A percentile compares a stretch with the other conserved stretches of the same genome.
Evolutionary conservation across 2,797 vertebrate genomes (phyloP).

Genomic region (Protonibea diacanthus): DNA sequence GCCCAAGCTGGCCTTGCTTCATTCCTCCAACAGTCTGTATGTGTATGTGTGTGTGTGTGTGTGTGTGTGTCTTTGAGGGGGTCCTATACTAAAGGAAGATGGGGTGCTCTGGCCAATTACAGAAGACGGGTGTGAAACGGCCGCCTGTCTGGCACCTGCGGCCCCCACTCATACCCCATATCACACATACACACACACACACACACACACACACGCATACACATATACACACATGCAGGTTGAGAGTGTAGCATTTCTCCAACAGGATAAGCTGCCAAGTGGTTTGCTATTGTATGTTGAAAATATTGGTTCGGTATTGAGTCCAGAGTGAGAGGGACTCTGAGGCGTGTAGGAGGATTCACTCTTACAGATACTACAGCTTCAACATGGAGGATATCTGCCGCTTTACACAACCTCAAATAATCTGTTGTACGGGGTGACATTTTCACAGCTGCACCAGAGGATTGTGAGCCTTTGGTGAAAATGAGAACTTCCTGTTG

Average conservation of each 20-base stretch:
- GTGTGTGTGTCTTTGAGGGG: slow-evolving; percentile 29
- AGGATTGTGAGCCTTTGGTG: background rate
- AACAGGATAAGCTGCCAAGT: slow-evolving; percentile 67
- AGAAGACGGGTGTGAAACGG: slow-evolving; percentile 87
- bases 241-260: slow-evolving; percentile 63
- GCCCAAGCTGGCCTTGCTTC: slow-evolving; percentile 84
- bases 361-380: slow-evolving; percentile 30
- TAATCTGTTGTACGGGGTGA: slow-evolving; percentile 28
- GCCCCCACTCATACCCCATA: slow-evolving; percentile 76
- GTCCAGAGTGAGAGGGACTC: slow-evolving; percentile 41
- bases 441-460: slow-evolving; percentile 15
- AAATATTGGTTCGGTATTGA: slow-evolving; percentile 49
- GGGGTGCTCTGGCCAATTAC: slow-evolving; percentile 86
- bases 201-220: slow-evolving; percentile 38
- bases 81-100: slow-evolving; percentile 67
- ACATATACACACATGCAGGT: slow-evolving; percentile 40
- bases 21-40: slow-evolving; percentile 74
- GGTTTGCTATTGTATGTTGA: slow-evolving; percentile 59
- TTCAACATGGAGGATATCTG: slow-evolving; percentile 27
- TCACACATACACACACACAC: slow-evolving; percentile 44
- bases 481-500: background rate
- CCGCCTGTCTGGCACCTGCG: slow-evolving; percentile 86
- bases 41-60: slow-evolving; percentile 24
- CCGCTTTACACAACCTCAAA: slow-evolving; percentile 5
- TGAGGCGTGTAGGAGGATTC: slow-evolving; percentile 52